A percentile compares a stretch with the other conserved stretches of the same genome.
phyloP scores from a whole-genome alignment of 2,113 vertebrate species.

The Phainopepla nitens region DNA sequence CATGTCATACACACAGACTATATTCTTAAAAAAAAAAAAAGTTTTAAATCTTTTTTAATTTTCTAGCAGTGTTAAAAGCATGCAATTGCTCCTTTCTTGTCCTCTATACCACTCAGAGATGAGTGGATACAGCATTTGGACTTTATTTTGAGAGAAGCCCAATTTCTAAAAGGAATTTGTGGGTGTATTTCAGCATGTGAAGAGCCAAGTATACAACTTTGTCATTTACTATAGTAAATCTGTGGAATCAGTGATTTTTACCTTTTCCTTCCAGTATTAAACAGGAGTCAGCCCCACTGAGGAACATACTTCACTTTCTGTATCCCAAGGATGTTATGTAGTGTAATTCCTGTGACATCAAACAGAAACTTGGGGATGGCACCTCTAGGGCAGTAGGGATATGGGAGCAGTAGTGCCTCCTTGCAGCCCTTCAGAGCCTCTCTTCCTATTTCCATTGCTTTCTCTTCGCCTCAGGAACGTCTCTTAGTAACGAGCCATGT shows the following conservation, averaged over 20 bases:
- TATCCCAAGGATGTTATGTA: fast-evolving
- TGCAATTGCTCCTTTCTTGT: background rate
- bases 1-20: background rate
- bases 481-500: fast-evolving
- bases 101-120: background rate
- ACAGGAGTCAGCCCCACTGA: background rate
- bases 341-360: background rate
- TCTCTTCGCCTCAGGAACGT: background rate
- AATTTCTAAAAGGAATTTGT: background rate
- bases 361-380: background rate
- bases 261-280: background rate
- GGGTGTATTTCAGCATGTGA: background rate
- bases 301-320: fast-evolving
- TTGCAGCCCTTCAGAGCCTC: background rate
- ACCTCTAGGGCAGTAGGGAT: background rate
- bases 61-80: background rate
- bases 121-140: background rate
- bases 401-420: background rate
- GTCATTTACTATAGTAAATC: background rate
- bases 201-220: background rate
- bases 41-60: background rate
- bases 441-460: background rate
- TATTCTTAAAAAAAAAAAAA: background rate
- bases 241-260: background rate
- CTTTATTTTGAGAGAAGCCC: background rate